These are phyloP conservation scores for Paradoxurus hermaphroditus DNA, from an alignment of 2,113 vertebrate species.

Conservation along the genomic window DNA sequence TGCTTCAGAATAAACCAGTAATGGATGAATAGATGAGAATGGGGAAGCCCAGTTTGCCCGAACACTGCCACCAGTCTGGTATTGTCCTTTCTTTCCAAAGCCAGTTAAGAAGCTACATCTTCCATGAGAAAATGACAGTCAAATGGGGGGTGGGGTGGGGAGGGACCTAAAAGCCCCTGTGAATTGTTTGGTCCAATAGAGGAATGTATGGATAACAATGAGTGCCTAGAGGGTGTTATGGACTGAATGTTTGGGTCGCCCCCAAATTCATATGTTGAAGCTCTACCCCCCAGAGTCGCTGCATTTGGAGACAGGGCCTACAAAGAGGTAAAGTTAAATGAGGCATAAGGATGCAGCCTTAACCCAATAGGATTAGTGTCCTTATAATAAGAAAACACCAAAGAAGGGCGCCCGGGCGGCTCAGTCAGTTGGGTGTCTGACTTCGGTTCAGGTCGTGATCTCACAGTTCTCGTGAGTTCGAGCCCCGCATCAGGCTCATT, in stretches of 20 bases:
- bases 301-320: not conserved
- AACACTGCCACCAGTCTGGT: not conserved
- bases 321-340: not conserved
- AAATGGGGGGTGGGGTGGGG: not conserved
- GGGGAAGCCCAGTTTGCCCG: not conserved
- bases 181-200: not conserved
- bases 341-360: not conserved
- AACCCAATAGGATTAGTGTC: not conserved
- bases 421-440: too few relatives aligned
- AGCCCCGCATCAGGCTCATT: too few relatives aligned
- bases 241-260: not conserved
- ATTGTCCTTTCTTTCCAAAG: not conserved
- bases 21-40: not conserved
- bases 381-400: not conserved
- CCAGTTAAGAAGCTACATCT: not conserved
- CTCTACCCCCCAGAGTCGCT: not conserved
- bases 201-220: not conserved
- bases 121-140: not conserved
- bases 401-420: too few relatives aligned
- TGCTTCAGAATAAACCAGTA: not conserved
- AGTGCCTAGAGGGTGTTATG: not conserved
- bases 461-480: too few relatives aligned
- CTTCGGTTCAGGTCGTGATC: too few relatives aligned
- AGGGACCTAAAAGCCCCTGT: not conserved
- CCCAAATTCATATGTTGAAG: not conserved